Base-by-base conservation (phyloP, 2,888 invertebrate genomes). In the Phorcus lineatus region DNA sequence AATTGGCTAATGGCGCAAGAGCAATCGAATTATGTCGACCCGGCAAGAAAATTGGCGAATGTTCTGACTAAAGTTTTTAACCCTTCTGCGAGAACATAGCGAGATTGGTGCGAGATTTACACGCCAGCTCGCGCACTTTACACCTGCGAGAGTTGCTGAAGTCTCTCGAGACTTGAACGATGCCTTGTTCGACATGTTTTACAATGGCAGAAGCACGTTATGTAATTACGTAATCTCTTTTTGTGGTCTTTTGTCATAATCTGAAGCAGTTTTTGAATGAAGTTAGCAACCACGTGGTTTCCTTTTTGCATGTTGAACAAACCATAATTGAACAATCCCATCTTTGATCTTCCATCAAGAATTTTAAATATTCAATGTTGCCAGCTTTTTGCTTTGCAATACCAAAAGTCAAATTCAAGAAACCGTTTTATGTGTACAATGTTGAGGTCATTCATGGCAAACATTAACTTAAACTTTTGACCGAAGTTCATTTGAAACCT, bases 81-180 rank as follows among this genome's bases (percentile, higher is more conserved):
- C 62, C 62, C 62, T 28, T 28, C 62, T 28, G 28, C 62, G 62
- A 62, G 62, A 62, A 62, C 9, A 28, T 28, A 24, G 28, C 62
- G 62, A 24, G 62, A 62, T 62, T 28, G 62, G 62, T 62, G 62
- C 62, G 62, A 62, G 62, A 62, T 28, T 62, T 62, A 62, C 62
- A 62, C 62, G 24, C n/a, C 62, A 31, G 22, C 24, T 28, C 28
- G 62, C 28, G n/a, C 62, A 16, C 28, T 62, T 62, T 24, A 31
- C 62, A 62, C 62, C 62, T 62, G 62, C 62, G 62, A 62, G 62
- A 62, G 28, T 62, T 62, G 24, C 16, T 28, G 28, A 24, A 28
- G 62, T 62, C 62, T 62, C 62, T 24, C 62, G 62, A 62, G 62
- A 62, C 62, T 62, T 24, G 62, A 62, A 62, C 28, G 28, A 62